These are phyloP conservation scores for Halcyon badia DNA, from an alignment of 2,797 vertebrate species.

Conservation along the genomic window DNA sequence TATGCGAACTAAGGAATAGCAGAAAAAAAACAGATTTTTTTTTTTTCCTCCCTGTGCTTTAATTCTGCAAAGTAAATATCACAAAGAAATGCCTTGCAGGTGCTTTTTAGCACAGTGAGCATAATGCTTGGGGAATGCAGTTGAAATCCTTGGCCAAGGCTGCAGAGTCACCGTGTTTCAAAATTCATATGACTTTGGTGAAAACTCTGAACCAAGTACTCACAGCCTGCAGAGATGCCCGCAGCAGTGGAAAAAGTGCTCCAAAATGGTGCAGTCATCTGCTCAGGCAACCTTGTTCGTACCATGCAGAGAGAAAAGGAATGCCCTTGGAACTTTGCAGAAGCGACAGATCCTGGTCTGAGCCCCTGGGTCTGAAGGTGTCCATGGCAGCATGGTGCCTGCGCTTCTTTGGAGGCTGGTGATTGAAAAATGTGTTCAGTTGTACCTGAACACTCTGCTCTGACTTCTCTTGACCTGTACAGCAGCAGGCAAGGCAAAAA, in stretches of 20 bases:
- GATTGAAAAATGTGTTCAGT: neutral
- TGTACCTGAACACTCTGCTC: neutral
- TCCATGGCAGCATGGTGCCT: rapidly evolving
- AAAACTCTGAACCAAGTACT: slow-evolving; percentile 5
- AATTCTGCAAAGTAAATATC: slow-evolving; percentile 70
- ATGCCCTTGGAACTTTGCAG: neutral
- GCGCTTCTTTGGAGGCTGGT: neutral
- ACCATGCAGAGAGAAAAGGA: neutral
- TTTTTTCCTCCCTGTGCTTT: neutral
- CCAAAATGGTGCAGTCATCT: slow-evolving; percentile 43
- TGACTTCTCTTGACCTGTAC: neutral
- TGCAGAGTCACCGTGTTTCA: slow-evolving; percentile 61
- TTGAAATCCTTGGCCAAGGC: slow-evolving; percentile 36
- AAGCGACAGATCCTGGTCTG: rapidly evolving
- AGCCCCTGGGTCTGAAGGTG: neutral
- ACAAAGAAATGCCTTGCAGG: slow-evolving; percentile 31
- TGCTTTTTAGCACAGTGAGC: slow-evolving; percentile 54
- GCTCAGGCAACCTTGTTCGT: neutral
- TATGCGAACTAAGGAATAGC: slow-evolving; percentile 11
- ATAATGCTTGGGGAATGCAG: slow-evolving; percentile 8
- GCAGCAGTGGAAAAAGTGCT: neutral
- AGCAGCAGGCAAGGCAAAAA: neutral
- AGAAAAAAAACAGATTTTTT: slow-evolving; percentile 10
- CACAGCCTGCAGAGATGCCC: neutral
- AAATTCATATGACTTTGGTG: slow-evolving; percentile 60